Conservation (phyloP, 2,888 invertebrate genomes). For the Leuctra nigra region DNA sequence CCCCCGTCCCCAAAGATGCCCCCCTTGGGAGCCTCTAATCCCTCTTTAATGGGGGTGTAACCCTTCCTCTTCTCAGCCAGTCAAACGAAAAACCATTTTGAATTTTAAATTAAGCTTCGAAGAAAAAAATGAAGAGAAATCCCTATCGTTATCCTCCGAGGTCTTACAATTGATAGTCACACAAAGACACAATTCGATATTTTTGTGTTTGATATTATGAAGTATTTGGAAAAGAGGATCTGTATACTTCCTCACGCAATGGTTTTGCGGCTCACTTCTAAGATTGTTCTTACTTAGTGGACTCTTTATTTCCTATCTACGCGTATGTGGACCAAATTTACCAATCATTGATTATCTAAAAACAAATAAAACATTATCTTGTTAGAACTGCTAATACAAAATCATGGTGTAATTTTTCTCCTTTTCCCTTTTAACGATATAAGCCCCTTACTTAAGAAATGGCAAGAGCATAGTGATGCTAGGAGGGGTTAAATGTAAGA, state of each 20-base stretch:
- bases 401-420: constrained; percentile 13
- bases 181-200: too few species aligned
- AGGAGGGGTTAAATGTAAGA: background rate
- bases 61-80: constrained; percentile 35
- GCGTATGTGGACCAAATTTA: too few species aligned
- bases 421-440: constrained; percentile 18
- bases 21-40: constrained; percentile 38
- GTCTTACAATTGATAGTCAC: too few species aligned
- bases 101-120: constrained; percentile 14
- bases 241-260: too few species aligned
- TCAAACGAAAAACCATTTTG: constrained; percentile 18
- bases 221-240: too few species aligned
- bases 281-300: too few species aligned
- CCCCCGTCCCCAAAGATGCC: background rate
- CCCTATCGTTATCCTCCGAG: too few species aligned
- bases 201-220: too few species aligned
- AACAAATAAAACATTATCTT: background rate
- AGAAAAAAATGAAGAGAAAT: too few species aligned
- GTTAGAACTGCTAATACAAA: background rate
- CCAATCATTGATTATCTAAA: too few species aligned
- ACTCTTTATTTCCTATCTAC: too few species aligned
- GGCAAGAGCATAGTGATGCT: constrained; percentile 5
- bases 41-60: constrained; percentile 47
- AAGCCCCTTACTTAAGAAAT: constrained; percentile 18
- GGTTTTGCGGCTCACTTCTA: too few species aligned